Evolutionary conservation across 2,113 vertebrate genomes (phyloP).

Genomic region (Alethe diademata): DNA sequence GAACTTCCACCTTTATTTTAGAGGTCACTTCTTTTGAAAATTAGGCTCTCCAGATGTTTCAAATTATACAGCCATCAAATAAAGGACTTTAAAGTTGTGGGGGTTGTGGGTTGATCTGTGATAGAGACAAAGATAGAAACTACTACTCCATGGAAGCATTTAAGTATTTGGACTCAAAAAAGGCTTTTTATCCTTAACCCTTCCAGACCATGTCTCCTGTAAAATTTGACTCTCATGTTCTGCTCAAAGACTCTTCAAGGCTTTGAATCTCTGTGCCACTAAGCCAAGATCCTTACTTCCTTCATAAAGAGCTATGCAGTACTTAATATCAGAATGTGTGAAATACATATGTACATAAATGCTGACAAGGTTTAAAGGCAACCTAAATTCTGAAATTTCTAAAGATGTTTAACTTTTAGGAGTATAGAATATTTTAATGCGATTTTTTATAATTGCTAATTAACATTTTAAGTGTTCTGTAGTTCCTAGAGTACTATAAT

Average conservation of each 20-base stretch:
- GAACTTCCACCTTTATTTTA: conserved; percentile 1
- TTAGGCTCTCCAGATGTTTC: conserved; percentile 25
- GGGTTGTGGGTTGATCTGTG: not conserved
- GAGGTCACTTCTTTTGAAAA: conserved; percentile 15
- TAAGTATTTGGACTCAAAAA: not conserved
- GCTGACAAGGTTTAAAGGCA: not conserved
- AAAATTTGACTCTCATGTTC: not conserved
- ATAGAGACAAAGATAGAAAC: not conserved
- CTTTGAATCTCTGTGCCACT: not conserved
- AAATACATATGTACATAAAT: not conserved
- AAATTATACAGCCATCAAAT: not conserved
- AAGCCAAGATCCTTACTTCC: not conserved
- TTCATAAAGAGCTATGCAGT: not conserved
- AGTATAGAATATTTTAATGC: not conserved
- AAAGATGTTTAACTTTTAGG: not conserved
- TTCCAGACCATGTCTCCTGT: not conserved
- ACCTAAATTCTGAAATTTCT: not conserved
- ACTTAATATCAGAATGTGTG: not conserved
- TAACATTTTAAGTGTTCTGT: not conserved
- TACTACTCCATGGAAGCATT: not conserved
- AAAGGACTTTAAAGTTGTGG: not conserved
- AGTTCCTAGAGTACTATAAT: not conserved
- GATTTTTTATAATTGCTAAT: not conserved
- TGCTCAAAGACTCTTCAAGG: not conserved
- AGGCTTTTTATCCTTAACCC: not conserved